These are phyloP conservation scores for Alloscopus bannaensis DNA, from an alignment of 2,888 invertebrate species.

Conservation along the genomic window DNA sequence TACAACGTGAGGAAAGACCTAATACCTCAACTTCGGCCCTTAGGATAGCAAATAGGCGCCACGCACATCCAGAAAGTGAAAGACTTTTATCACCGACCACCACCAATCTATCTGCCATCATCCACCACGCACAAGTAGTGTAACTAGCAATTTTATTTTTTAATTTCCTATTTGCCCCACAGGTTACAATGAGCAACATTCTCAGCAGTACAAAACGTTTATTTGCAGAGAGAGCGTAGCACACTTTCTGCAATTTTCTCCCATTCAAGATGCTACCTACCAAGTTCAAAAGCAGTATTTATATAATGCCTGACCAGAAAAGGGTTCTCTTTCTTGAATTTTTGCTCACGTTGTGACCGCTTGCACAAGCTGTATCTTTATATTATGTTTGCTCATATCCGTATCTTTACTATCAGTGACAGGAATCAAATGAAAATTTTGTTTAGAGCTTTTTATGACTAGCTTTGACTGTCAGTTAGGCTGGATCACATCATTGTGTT, in stretches of 20 bases:
- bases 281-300: too few species aligned
- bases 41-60: too few species aligned
- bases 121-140: not conserved
- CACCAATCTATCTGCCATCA: slow-evolving; percentile 5
- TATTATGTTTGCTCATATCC: slow-evolving; percentile 60
- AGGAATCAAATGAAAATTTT: slow-evolving; percentile 63
- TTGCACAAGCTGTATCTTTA: slow-evolving; percentile 21
- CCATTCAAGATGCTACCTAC: too few species aligned
- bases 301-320: too few species aligned
- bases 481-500: slow-evolving; percentile 45
- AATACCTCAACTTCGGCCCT: too few species aligned
- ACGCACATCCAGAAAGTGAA: not conserved
- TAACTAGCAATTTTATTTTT: slow-evolving; percentile 31
- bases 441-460: slow-evolving; percentile 37
- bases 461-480: slow-evolving; percentile 41
- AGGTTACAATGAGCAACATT: slow-evolving; percentile 34
- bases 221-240: slow-evolving; percentile 14
- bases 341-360: slow-evolving; percentile 22
- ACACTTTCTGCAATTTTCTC: slow-evolving; percentile 16
- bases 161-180: slow-evolving; percentile 62
- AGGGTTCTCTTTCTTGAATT: too few species aligned
- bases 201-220: slow-evolving; percentile 50
- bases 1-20: too few species aligned
- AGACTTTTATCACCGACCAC: not conserved
- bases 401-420: slow-evolving; percentile 61